Evolutionary conservation across 2,113 vertebrate genomes (phyloP).

Genomic region (Picathartes gymnocephalus): DNA sequence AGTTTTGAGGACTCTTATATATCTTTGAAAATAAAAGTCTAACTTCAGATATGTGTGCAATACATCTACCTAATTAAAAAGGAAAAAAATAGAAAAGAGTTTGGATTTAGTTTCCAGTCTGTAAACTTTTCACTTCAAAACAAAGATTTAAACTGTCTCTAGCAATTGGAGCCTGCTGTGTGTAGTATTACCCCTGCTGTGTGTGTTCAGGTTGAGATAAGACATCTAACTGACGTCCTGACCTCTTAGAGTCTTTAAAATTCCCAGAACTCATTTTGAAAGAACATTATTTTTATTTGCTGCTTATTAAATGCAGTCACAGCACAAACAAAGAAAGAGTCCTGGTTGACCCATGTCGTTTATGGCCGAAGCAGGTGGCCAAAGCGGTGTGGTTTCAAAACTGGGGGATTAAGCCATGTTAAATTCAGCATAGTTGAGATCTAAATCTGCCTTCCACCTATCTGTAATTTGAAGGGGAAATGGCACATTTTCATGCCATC

Average conservation of each 20-base stretch:
- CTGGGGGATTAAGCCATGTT: neutral
- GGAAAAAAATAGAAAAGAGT: neutral
- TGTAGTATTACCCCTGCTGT: neutral
- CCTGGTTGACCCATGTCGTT: neutral
- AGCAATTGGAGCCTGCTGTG: neutral
- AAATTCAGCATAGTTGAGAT: neutral
- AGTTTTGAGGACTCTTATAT: neutral
- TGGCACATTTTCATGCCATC: neutral
- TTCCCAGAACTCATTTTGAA: neutral
- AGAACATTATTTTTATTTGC: neutral
- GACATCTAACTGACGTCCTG: neutral
- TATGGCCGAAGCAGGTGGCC: neutral
- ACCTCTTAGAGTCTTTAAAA: neutral
- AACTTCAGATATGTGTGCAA: neutral
- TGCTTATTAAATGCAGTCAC: neutral
- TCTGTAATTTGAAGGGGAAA: neutral
- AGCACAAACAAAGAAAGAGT: neutral
- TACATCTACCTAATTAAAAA: neutral
- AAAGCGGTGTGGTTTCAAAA: neutral
- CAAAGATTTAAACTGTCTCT: neutral
- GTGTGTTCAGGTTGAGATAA: constrained; percentile 19
- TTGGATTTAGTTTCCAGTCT: neutral
- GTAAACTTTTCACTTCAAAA: neutral
- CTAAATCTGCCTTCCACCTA: neutral
- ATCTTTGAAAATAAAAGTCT: neutral